These are phyloP conservation scores for Noctua pronuba DNA, from an alignment of 2,888 invertebrate species.

Conservation along the genomic window DNA sequence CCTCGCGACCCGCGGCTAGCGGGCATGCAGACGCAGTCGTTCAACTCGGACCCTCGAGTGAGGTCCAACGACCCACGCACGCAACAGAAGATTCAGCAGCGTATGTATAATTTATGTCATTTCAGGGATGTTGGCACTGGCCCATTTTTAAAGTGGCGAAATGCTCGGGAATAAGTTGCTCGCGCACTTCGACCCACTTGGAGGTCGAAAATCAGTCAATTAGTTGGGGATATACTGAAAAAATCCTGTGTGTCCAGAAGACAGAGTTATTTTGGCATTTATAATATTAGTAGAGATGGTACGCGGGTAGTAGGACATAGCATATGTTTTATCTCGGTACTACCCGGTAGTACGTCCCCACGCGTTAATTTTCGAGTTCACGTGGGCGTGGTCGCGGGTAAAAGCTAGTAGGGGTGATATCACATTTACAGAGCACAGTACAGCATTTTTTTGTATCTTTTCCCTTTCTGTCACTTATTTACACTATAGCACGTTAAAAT, in stretches of 20 bases:
- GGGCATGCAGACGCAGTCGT: slow-evolving; percentile 78
- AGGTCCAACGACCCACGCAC: slow-evolving; percentile 92
- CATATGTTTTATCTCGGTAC: neutral
- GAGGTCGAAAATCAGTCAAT: neutral
- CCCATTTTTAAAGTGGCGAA: neutral
- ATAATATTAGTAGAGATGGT: neutral
- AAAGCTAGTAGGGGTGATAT: neutral
- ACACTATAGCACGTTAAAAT: neutral
- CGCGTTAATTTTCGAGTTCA: neutral
- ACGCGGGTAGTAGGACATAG: neutral
- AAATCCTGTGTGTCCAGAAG: neutral
- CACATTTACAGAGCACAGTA: neutral
- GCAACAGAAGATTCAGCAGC: slow-evolving; percentile 84
- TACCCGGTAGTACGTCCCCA: neutral
- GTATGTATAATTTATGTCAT: slow-evolving; percentile 72
- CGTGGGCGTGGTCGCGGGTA: neutral
- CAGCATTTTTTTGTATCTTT: neutral
- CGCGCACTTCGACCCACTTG: neutral
- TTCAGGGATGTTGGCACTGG: neutral
- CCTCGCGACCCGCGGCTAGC: slow-evolving; percentile 87
- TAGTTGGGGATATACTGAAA: neutral
- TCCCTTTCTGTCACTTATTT: neutral
- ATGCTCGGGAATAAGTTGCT: neutral
- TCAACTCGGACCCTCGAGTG: slow-evolving; percentile 91
- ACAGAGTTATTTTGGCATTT: neutral